Base-by-base conservation (phyloP, 2,113 vertebrate species). In the Eulemur rufifrons region DNA sequence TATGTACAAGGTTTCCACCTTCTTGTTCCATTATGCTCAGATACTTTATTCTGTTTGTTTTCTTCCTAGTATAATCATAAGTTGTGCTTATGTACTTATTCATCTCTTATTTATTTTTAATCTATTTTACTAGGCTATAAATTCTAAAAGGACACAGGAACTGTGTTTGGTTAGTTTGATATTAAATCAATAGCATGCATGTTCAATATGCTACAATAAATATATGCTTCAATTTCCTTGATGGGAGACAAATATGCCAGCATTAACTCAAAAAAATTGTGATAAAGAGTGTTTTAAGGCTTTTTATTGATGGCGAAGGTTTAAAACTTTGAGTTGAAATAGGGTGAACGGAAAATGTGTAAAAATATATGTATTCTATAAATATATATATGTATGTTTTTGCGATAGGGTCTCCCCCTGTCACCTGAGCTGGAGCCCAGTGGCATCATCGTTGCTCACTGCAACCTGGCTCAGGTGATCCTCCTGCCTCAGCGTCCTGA, bases 311-410 rank as follows among this genome's bases (percentile, higher is more conserved):
- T 34, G 59, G 21, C 37, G 21, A 81, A 82, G n/a, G 29, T 29
- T 54, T 37, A 76, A 92, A 86, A 93, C 8, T 81, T 63, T 92
- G 34, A 91, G 7, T 50, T 91, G 37, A 96, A 95, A 64, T 71
- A 77, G 39, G 20, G 13, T 54, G 45, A 93, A 92, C 84, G 23
- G 39, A 42, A 97, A 94, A 11, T 63, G 59, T 63, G 61, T 63
- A 29, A 27, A 12, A 27, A 29, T 63, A 27, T 63, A 63, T 29
- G 3, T 29, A 63, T 63, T 27, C 10, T 63, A 27, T 63, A 63
- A 10, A 63, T 27, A 63, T 27, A 63, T 61, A 61, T 61, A 11
- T 54, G 13, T 13, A 29, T 61, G 11, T 61, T 63, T 63, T 63
- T 21, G 61, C 1, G 25, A 61, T 27, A 61, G 59, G 25, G 59